Evolutionary conservation across 2,888 invertebrate genomes (phyloP).

Genomic region (Limnephilus lunatus): DNA sequence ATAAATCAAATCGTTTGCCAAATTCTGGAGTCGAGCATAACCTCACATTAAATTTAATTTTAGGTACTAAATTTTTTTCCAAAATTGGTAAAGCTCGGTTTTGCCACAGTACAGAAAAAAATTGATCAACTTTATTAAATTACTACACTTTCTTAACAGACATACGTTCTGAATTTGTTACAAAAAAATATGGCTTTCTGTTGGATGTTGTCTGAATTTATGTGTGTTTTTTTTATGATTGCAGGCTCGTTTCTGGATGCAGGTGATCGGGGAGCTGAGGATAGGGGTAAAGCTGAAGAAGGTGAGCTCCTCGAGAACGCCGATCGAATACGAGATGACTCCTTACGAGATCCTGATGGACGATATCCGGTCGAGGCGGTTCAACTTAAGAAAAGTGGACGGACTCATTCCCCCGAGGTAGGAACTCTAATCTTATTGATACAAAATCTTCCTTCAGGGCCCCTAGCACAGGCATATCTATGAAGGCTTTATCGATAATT

Average conservation of each 20-base stretch:
- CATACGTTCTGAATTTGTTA: not conserved
- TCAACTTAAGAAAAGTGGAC: conserved; percentile 92
- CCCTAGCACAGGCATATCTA: no score
- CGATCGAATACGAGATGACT: conserved; percentile 94
- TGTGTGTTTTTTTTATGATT: conserved; percentile 61
- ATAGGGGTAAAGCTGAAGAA: conserved; percentile 96
- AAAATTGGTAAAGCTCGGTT: no score
- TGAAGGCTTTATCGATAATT: no score
- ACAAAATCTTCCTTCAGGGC: no score
- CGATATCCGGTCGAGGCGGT: conserved; percentile 93
- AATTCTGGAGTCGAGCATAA: no score
- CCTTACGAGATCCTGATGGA: conserved; percentile 98
- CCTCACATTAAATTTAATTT: no score
- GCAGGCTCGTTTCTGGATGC: conserved; percentile 96
- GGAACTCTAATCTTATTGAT: not conserved
- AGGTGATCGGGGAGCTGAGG: conserved; percentile 94
- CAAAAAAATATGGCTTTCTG: conserved; percentile 44
- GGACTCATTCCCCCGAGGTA: conserved; percentile 85
- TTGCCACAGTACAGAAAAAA: no score
- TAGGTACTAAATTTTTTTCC: no score
- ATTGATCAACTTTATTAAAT: no score
- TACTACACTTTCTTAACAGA: not conserved
- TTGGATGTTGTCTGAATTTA: conserved; percentile 1
- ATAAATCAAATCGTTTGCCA: no score
- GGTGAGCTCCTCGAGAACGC: conserved; percentile 84